Percentiles rank a stretch among this genome's conserved stretches.
Conservation (phyloP, 2,113 vertebrate genomes). For the Zosterops lateralis region DNA sequence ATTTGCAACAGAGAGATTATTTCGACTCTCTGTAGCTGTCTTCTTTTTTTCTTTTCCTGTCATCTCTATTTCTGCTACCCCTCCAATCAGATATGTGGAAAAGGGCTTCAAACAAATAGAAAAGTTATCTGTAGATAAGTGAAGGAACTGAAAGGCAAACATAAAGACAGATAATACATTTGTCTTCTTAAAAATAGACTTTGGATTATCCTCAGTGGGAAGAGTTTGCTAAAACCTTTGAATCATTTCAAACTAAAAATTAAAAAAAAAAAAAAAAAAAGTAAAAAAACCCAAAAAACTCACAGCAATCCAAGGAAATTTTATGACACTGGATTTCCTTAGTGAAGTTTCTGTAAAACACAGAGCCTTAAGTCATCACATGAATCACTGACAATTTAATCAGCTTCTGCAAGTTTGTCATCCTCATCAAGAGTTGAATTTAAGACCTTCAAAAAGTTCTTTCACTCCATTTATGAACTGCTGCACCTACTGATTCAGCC, state of each 20-base stretch:
- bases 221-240: neutral
- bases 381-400: constrained; percentile 74
- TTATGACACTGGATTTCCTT: constrained; percentile 33
- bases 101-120: neutral
- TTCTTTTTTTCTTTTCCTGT: neutral
- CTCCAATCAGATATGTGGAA: neutral
- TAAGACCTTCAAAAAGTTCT: constrained; percentile 49
- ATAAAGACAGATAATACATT: neutral
- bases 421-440: constrained; percentile 50
- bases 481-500: constrained; percentile 47
- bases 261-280: too few species aligned
- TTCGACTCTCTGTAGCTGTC: neutral
- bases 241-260: neutral
- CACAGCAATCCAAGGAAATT: neutral
- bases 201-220: neutral
- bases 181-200: neutral
- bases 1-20: neutral
- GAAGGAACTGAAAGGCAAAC: neutral
- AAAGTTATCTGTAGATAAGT: neutral
- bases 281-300: neutral
- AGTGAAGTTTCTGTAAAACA: constrained; percentile 54
- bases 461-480: constrained; percentile 14
- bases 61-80: neutral
- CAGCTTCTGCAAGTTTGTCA: constrained; percentile 64
- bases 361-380: constrained; percentile 49